phyloP scores from a whole-genome alignment of 2,888 invertebrate species.

The Dorcus parallelipipedus region DNA sequence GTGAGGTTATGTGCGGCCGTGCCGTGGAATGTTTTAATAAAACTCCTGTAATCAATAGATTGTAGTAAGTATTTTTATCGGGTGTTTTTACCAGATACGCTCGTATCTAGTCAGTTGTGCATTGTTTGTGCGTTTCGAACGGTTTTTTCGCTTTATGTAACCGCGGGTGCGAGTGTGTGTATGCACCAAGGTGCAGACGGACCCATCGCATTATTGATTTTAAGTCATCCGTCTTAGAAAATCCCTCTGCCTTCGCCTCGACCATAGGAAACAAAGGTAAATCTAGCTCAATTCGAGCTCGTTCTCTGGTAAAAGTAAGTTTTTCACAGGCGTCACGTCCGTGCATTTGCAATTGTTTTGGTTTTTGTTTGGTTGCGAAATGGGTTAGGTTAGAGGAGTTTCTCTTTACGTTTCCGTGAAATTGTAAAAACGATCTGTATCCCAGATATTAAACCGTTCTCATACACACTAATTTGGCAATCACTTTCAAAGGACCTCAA shows the following conservation, averaged over 20 bases:
- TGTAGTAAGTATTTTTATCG: not conserved
- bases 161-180: not conserved
- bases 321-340: not conserved
- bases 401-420: constrained; percentile 1
- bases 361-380: not conserved
- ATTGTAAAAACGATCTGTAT: not conserved
- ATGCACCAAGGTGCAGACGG: not conserved
- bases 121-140: too few relatives aligned
- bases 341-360: not conserved
- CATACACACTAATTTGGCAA: too few relatives aligned
- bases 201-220: not conserved
- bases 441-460: too few relatives aligned
- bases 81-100: not conserved
- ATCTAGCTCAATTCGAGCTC: not conserved
- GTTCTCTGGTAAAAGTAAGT: not conserved
- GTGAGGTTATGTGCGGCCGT: not conserved
- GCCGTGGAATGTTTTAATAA: not conserved
- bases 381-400: not conserved
- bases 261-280: not conserved
- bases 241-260: not conserved
- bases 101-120: not conserved
- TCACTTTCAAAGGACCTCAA: too few relatives aligned
- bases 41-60: not conserved
- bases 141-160: not conserved
- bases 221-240: not conserved